Evolutionary conservation across 2,113 vertebrate genomes (phyloP).

Genomic region (Peromyscus californicus): DNA sequence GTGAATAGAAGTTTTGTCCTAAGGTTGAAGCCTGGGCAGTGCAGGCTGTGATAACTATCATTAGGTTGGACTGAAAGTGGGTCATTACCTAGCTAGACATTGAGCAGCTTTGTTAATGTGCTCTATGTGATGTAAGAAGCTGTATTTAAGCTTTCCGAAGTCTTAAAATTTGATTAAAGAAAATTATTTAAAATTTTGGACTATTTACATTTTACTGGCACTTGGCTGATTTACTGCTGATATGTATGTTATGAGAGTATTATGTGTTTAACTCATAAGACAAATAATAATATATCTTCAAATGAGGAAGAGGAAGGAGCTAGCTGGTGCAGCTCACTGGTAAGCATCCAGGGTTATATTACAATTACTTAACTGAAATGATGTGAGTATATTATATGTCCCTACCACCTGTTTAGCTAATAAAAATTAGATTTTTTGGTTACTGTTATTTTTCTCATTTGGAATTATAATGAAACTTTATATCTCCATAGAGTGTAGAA

Average conservation of each 20-base stretch:
- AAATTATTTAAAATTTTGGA: constrained; percentile 51
- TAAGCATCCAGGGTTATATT: constrained; percentile 34
- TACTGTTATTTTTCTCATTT: constrained; percentile 50
- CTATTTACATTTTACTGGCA: constrained; percentile 56
- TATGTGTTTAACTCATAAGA: constrained; percentile 50
- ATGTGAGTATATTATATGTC: constrained; percentile 32
- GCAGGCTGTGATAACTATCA: constrained; percentile 69
- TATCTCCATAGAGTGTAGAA: background rate
- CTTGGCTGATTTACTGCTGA: constrained; percentile 48
- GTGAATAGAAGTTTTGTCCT: constrained; percentile 72
- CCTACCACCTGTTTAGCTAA: background rate
- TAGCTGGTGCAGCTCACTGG: constrained; percentile 8
- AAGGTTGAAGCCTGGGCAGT: constrained; percentile 73
- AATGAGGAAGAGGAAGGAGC: constrained; percentile 28
- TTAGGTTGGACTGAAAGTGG: constrained; percentile 71
- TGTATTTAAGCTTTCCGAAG: background rate
- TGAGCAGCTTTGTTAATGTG: constrained; percentile 80
- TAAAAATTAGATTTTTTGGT: constrained; percentile 23
- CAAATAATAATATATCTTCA: constrained; percentile 30
- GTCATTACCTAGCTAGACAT: constrained; percentile 69
- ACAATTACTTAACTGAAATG: constrained; percentile 51
- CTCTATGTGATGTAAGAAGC: constrained; percentile 81
- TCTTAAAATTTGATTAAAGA: constrained; percentile 53
- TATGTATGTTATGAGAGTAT: constrained; percentile 16
- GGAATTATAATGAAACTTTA: constrained; percentile 28